Evolutionary conservation across 2,113 vertebrate genomes (phyloP).

Genomic region (Paraplagusia blochii): DNA sequence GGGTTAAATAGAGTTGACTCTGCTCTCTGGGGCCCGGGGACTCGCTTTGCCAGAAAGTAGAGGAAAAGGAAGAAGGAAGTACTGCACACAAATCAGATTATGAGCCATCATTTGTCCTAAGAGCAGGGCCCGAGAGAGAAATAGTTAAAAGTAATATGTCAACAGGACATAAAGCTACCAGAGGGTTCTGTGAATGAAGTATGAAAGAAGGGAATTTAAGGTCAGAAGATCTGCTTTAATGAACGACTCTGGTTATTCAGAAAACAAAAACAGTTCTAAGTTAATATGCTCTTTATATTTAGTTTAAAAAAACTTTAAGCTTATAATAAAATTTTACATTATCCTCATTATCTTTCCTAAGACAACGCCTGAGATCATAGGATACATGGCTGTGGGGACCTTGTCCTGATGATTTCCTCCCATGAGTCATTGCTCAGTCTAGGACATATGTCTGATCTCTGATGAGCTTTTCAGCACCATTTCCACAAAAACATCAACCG

Average conservation of each 20-base stretch:
- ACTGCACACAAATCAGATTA: constrained; percentile 40
- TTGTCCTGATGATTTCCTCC: constrained; percentile 63
- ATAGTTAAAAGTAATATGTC: constrained; percentile 20
- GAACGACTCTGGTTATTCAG: too few relatives aligned
- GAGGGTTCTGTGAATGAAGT: background rate
- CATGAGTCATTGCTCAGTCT: constrained; percentile 33
- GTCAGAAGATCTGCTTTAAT: background rate
- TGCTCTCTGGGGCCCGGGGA: constrained; percentile 40
- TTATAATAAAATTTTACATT: background rate
- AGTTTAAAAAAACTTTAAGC: background rate
- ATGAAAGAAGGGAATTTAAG: background rate
- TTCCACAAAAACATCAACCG: constrained; percentile 62
- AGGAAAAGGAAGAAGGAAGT: constrained; percentile 75
- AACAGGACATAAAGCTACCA: constrained; percentile 18
- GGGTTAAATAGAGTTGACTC: constrained; percentile 66
- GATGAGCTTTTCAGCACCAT: constrained; percentile 50
- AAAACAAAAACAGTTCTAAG: too few relatives aligned
- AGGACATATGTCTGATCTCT: constrained; percentile 45
- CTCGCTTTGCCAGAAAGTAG: constrained; percentile 44
- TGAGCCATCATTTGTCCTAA: constrained; percentile 45
- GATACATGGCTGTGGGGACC: constrained; percentile 15
- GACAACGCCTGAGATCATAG: background rate
- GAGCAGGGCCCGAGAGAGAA: constrained; percentile 31
- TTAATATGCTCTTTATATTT: too few relatives aligned
- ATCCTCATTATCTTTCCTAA: background rate